Percentiles rank a stretch among this genome's conserved stretches.
Conservation (phyloP, 2,113 vertebrate species). For the Salvelinus namaycush region DNA sequence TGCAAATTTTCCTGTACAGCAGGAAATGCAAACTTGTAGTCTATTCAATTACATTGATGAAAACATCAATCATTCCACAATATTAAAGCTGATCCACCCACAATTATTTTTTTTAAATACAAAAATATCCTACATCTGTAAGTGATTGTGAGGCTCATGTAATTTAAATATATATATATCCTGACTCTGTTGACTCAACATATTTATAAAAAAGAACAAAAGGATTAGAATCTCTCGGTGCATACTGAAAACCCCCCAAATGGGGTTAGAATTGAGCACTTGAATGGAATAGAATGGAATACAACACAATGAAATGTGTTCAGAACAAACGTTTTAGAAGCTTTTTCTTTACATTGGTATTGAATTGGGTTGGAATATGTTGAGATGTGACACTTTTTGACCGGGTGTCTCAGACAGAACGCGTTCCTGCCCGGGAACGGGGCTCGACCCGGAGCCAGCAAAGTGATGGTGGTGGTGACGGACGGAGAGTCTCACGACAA, state of each 20-base stretch:
- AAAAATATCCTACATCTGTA: background rate
- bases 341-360: background rate
- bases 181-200: background rate
- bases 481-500: conserved; percentile 86
- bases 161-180: no score
- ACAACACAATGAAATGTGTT: no score
- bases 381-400: background rate
- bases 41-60: no score
- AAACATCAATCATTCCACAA: no score
- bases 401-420: conserved; percentile 56
- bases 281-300: no score
- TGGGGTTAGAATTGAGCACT: no score
- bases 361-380: background rate
- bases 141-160: no score
- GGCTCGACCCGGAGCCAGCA: conserved; percentile 76
- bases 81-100: no score
- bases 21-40: no score
- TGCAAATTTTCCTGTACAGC: no score
- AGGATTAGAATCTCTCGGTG: background rate
- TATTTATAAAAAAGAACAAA: background rate
- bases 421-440: conserved; percentile 76
- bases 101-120: no score
- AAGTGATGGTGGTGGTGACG: conserved; percentile 89
- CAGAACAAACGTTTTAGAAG: background rate
- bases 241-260: no score